Evolutionary conservation across 2,113 vertebrate species (phyloP), one percentile per base, ranked within the genome.

Genomic region (Gambusia holbrooki): DNA sequence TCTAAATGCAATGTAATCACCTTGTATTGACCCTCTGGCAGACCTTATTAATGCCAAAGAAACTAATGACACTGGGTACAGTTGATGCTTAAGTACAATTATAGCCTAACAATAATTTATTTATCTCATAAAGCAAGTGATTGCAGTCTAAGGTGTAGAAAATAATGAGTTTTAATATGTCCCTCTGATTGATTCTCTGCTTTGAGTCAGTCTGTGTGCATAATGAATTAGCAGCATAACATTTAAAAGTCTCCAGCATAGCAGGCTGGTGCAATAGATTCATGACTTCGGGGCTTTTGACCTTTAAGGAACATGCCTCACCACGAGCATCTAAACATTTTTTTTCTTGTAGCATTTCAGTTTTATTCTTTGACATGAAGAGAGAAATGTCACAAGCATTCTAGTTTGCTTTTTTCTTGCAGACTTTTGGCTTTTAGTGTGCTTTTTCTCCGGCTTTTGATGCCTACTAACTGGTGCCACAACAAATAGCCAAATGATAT

Each of bases 71-170:
- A 64, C 29, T 5, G 14, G 32, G n/a, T 33, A 30, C 6, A 58
- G 75, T 74, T 40, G 29, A 77, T 58, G 71, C 68, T 71, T 77
- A 67, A 70, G 69, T 79, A 77, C n/a, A 45, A 1, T 28, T 12
- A 45, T 22, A 64, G 12, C 22, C 40, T 28, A 17, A 7, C 22
- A 83, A 51, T 81, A 45, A 81, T 77, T 75, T 68, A 48, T 48
- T 48, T 40, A 33, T 25, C 68, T 60, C 77, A 37, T 66, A 61
- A 77, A 82, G 7, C 17, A 7, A 32, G 5, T 62, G 35, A 45
- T 76, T 80, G 42, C 17, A 71, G n/a, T 85, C 63, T 82, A 65
- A 61, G 73, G 79, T 71, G 73, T 66, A 74, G 58, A 77, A 80
- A 77, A 76, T 69, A 76, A 66, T 9, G 17, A 22, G 7, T 3